Evolutionary conservation across 2,113 vertebrate species (phyloP).

Genomic region (Nothobranchius kuhntae): DNA sequence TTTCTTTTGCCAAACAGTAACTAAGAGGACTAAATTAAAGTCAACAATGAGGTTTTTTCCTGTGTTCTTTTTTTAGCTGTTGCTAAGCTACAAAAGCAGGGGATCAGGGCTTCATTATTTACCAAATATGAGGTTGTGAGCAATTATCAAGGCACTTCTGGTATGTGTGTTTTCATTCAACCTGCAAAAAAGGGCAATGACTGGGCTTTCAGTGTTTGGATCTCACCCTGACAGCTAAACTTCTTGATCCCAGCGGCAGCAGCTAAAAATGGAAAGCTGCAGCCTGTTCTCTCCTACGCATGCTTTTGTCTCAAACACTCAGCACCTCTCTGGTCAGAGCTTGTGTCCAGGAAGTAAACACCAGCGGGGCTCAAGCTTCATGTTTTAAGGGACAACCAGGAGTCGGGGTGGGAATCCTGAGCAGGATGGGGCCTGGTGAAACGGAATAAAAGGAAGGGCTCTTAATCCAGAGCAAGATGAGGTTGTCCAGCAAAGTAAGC

Average conservation of each 20-base stretch:
- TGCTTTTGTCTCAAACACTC: slow-evolving; percentile 70
- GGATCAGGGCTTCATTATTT: slow-evolving; percentile 47
- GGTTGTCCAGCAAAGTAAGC: too few relatives aligned
- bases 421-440: slow-evolving; percentile 51
- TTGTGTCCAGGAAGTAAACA: slow-evolving; percentile 69
- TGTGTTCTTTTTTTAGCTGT: slow-evolving; percentile 16
- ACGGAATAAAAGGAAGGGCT: slow-evolving; percentile 52
- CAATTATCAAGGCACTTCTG: slow-evolving; percentile 49
- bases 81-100: slow-evolving; percentile 47
- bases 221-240: slow-evolving; percentile 46
- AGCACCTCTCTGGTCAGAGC: slow-evolving; percentile 47
- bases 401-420: neutral
- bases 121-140: slow-evolving; percentile 45
- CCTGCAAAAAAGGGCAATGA: slow-evolving; percentile 48
- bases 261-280: slow-evolving; percentile 74
- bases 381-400: slow-evolving; percentile 32
- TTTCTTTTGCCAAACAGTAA: slow-evolving; percentile 11
- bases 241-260: slow-evolving; percentile 52
- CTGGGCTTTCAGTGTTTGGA: slow-evolving; percentile 26
- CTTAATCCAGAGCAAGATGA: slow-evolving; percentile 36
- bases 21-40: slow-evolving; percentile 6
- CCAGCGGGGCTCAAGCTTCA: slow-evolving; percentile 15
- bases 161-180: slow-evolving; percentile 42
- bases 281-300: slow-evolving; percentile 66
- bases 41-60: slow-evolving; percentile 15